A percentile compares a stretch with the other conserved stretches of the same genome.
phyloP scores from a whole-genome alignment of 1,140 invertebrate species.

The Stegodyphus mimosarum region DNA sequence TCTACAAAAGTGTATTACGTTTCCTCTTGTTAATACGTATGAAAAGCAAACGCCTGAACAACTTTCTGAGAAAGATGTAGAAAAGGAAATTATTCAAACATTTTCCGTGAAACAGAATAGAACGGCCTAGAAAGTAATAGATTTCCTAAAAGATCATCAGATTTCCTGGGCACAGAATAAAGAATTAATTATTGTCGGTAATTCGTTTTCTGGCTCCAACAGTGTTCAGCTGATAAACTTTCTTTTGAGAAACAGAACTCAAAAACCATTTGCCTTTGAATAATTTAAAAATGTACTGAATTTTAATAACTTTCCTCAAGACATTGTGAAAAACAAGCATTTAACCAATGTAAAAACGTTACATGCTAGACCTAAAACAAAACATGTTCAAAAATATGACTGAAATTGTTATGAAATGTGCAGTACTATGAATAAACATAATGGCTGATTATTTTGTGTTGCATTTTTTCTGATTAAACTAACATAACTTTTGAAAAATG shows the following conservation, averaged over 20 bases:
- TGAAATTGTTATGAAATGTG: neutral
- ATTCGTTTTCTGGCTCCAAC: neutral
- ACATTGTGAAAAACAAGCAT: neutral
- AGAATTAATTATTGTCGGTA: neutral
- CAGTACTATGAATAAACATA: neutral
- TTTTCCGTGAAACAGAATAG: neutral
- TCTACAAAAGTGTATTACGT: constrained; percentile 21
- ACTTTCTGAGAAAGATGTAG: neutral
- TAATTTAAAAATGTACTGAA: neutral
- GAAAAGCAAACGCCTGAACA: neutral
- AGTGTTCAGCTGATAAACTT: neutral
- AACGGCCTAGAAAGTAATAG: neutral
- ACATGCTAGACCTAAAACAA: neutral
- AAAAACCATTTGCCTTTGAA: neutral
- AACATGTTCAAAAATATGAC: neutral
- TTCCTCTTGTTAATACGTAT: neutral
- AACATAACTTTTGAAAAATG: neutral
- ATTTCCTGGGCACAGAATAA: neutral
- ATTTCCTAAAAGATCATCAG: neutral
- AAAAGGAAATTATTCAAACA: neutral
- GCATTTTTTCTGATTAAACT: too few relatives aligned
- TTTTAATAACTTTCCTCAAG: neutral
- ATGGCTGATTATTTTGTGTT: neutral
- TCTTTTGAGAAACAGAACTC: neutral
- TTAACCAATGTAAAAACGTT: neutral